Evolutionary conservation across 2,888 invertebrate genomes (phyloP), one percentile per base, ranked within the genome.

Genomic region (Zaprionus bogoriensis): DNA sequence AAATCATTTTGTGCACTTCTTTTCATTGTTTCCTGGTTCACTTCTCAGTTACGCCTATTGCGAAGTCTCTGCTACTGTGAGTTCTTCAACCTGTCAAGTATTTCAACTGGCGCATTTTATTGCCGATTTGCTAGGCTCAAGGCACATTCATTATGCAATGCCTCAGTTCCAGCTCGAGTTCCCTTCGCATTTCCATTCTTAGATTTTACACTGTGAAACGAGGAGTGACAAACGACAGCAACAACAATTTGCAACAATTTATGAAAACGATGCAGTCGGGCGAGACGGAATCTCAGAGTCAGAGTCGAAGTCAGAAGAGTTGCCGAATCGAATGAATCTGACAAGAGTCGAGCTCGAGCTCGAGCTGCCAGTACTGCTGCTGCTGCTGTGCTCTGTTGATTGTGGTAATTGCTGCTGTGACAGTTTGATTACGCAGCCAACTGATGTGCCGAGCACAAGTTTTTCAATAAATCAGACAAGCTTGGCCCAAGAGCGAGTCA

Each of bases 171-270:
- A 17, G 14, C 9, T 14, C 32, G 12, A 5, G 10, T 28, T n/a
- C 32, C 3, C 2, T 32, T 32, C 14, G 9, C 30, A 45, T 30
- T 58, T 46, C 38, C 50, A 59, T 58, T 39, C 48, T 32, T 60
- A 60, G 36, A 36, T 38, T 59, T 36, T n/a, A 19, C 27, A 10
- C 27, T 12, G 9, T n/a, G 22, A 25, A 39, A 30, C 36, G 22
- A 41, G 25, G 46, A 69, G 79, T 68, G 79, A 60, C 64, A 67
- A 64, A 57, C 58, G 60, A 63, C 67, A 23, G 23, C 30, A 64
- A 51, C 32, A 58, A 70, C 67, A 71, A 69, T 73, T 87, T 85
- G 85, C 85, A 67, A 71, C 78, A 77, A 87, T 85, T 84, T 82
- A 85, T 87, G 78, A 68, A 71, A 84, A 71, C 80, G 65, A 71